Evolutionary conservation across 2,888 invertebrate genomes (phyloP), one percentile per base, ranked within the genome.

Genomic region (Tetropium fuscum): DNA sequence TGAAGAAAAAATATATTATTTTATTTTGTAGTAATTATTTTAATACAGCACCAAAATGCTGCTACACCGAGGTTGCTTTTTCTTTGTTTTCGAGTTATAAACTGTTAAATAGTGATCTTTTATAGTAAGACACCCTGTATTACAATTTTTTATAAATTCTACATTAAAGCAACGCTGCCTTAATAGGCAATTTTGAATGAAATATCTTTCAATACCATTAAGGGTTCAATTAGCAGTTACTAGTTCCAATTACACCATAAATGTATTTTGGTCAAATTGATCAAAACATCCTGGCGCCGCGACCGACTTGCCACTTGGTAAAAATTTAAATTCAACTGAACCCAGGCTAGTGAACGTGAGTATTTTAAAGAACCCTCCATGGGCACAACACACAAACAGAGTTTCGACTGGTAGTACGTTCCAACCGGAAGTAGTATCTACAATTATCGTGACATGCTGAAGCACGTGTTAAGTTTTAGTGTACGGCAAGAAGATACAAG

Each of bases 361-460:
- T 36, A 63, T 59, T 63, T 60, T 63, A 54, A 60, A 60, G 60
- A 54, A 49, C 40, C 57, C 44, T 36, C 15, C 27, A 48, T 40
- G 41, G 48, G 40, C 30, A 30, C 48, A 40, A 40, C 40, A 57
- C 56, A 34, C 36, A 57, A 45, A 47, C 54, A 47, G 47, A 30
- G 18, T 40, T 25, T 38, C 25, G 30, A 25, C 48, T 32, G 25
- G 27, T 15, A 25, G 56, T 32, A 48, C 43, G 56, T 43, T 55
- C 44, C 40, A 41, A 58, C 61, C 53, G 64, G 61, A 64, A 64
- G 61, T 58, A 51, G 60, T 60, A 49, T 51, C 44, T 60, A 58
- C 58, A 64, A 64, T 64, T 64, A 64, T 58, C 64, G 49, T 55
- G 55, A 64, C 58, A 64, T 60, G 34, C 41, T 63, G 32, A 22